These are phyloP conservation scores for Drosophila meridiana DNA, from an alignment of 2,888 invertebrate species.

Conservation along the genomic window DNA sequence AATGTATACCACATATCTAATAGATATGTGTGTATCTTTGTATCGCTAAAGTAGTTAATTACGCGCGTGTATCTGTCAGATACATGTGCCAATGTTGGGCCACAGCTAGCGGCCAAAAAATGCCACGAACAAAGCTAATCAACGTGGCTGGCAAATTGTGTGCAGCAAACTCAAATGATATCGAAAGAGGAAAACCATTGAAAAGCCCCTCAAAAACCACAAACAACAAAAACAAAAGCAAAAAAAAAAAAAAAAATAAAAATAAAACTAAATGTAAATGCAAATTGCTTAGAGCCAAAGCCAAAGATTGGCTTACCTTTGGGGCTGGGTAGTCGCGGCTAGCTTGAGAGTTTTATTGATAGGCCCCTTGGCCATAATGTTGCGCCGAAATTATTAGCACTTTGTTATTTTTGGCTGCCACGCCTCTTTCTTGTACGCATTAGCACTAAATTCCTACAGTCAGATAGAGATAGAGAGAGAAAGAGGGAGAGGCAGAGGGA, in stretches of 20 bases:
- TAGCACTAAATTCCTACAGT: conserved; percentile 69
- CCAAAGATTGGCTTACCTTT: conserved; percentile 9
- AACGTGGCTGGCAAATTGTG: conserved; percentile 45
- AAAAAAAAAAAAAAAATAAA: conserved; percentile 5
- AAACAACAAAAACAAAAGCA: conserved; percentile 14
- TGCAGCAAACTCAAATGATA: conserved; percentile 31
- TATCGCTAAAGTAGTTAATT: conserved; percentile 53
- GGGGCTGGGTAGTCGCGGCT: conserved; percentile 4
- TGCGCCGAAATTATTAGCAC: conserved; percentile 73
- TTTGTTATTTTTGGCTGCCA: conserved; percentile 72
- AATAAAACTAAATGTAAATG: conserved; percentile 39
- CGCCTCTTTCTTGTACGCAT: conserved; percentile 76
- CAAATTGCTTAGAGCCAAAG: conserved; percentile 38
- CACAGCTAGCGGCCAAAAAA: conserved; percentile 36
- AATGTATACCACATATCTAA: conserved; percentile 7
- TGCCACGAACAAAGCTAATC: conserved; percentile 50
- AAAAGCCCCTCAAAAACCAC: conserved; percentile 5
- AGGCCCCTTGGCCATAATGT: conserved; percentile 59
- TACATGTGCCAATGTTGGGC: conserved; percentile 44
- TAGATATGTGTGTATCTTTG: conserved; percentile 21
- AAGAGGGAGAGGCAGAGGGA: background rate
- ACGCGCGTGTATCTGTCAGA: conserved; percentile 60
- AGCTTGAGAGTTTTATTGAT: conserved; percentile 32
- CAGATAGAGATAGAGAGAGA: background rate
- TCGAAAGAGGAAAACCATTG: conserved; percentile 26